Base-by-base conservation (phyloP, 2,888 invertebrate species). In the Athalia circularis region DNA sequence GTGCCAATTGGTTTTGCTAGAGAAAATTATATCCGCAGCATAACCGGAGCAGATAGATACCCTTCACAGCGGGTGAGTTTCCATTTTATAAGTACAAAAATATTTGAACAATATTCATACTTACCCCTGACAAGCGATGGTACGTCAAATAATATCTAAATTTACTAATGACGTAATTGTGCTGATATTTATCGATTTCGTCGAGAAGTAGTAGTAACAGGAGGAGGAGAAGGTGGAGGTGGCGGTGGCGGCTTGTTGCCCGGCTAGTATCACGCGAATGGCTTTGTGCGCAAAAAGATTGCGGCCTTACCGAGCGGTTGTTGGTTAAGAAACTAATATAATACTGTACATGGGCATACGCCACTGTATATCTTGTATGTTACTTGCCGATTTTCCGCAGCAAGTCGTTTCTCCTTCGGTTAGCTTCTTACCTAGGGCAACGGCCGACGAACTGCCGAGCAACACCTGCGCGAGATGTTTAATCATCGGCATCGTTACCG, bases 371-470 rank as follows among this genome's bases (percentile, higher is more conserved):
- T 47, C 54, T 70, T 45, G 15, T 45, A 72, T 72, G 59, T 72
- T 72, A 57, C 47, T 57, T 72, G 72, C 72, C 72, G 72, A 72
- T 72, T 72, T 72, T 59, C 72, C 72, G 29, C 29, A 72, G 59
- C 72, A 59, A 72, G 72, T 72, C 59, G 13, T 47, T 8, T 11
- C 45, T 57, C 8, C 13, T 13, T 47, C 72, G 72, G 59, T 59
- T 72, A 47, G 72, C 57, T 72, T 72, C 72, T 72, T 72, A 72
- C 72, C 59, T 72, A 57, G 72, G 72, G 72, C 72, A 72, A 72
- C 72, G 72, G 57, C 72, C 72, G 57, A 59, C 11, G 47, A 72
- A 47, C 72, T 57, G 57, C 11, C 72, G 59, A 72, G 59, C 47
- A 72, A 72, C 57, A 72, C 72, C 72, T 47, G 72, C 72, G 59